Conservation (phyloP, 1,140 invertebrate species). For the Monomorium pharaonis region DNA sequence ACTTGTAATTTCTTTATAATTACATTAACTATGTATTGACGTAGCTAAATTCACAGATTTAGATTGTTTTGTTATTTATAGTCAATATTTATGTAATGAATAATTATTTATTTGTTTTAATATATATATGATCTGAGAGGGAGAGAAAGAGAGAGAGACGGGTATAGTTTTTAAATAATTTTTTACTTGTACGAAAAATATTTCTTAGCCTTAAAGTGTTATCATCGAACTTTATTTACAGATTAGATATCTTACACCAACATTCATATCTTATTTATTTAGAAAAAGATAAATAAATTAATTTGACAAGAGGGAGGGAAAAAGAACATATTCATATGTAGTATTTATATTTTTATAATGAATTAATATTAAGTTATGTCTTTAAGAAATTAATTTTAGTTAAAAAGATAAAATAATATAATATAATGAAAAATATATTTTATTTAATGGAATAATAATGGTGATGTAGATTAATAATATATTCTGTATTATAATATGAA, state of each 20-base stretch:
- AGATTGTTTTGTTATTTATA: not conserved
- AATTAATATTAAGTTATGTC: not conserved
- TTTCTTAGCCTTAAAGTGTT: too few species aligned
- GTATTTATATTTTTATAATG: not conserved
- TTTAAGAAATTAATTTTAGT: slow-evolving; percentile 1
- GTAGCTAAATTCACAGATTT: not conserved
- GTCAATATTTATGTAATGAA: not conserved
- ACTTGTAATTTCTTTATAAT: not conserved
- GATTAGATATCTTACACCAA: not conserved
- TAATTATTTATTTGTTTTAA: not conserved
- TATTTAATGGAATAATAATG: not conserved
- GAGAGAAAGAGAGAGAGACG: too few species aligned
- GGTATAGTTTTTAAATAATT: not conserved
- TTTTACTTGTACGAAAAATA: not conserved
- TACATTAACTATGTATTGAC: not conserved
- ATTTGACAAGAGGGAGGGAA: not conserved
- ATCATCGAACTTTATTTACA: too few species aligned
- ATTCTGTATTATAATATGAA: not conserved
- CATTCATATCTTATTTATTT: not conserved
- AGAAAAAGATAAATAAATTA: not conserved
- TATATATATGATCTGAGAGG: too few species aligned
- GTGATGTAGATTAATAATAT: not conserved
- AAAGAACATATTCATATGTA: not conserved
- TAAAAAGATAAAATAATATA: not conserved
- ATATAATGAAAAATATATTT: not conserved